Base-by-base conservation (phyloP, 1,140 invertebrate genomes). In the Drosophila lacertosa region DNA sequence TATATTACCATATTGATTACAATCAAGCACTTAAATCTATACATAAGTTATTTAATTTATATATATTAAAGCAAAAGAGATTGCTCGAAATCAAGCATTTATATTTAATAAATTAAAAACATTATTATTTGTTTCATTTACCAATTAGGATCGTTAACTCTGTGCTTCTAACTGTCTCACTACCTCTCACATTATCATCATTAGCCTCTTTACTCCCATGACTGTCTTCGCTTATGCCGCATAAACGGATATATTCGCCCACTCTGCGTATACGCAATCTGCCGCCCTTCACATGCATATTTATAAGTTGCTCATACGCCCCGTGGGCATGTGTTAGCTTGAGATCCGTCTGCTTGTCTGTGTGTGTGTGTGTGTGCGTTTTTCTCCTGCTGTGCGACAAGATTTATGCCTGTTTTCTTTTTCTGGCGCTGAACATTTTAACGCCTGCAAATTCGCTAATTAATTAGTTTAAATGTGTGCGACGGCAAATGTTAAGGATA, bases 381-480 rank as follows among this genome's bases (percentile, higher is more conserved):
- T 35, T 18, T 65, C 11, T 75, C 76, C 71, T 83, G 74, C 54
- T 86, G 81, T 59, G 80, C 73, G 67, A 81, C 68, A 88, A 88
- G 82, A 86, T 86, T 86, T 86, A 86, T 86, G 81, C 65, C 4
- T 63, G 77, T 67, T 88, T 86, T 81, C 60, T 86, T 86, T 86
- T 80, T 55, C 68, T 81, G 81, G 63, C 81, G 58, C 54, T 53
- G 47, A 70, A 80, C 82, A 84, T 86, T 86, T 88, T 59, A 86
- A 86, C 81, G 82, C 81, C 81, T 88, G 69, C 77, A 77, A 86
- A 88, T 88, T 81, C 59, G 65, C 69, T 86, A 86, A 86, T 86
- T 86, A 86, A 86, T 86, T 86, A 70, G 82, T 77, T 83, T 80
- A 86, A 84, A 80, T 66, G 50, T 62, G 55, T 29, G 37, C 50